These are phyloP conservation scores for Caenorhabditis sp. DNA, from an alignment of 2,888 invertebrate genomes.

Conservation along the genomic window DNA sequence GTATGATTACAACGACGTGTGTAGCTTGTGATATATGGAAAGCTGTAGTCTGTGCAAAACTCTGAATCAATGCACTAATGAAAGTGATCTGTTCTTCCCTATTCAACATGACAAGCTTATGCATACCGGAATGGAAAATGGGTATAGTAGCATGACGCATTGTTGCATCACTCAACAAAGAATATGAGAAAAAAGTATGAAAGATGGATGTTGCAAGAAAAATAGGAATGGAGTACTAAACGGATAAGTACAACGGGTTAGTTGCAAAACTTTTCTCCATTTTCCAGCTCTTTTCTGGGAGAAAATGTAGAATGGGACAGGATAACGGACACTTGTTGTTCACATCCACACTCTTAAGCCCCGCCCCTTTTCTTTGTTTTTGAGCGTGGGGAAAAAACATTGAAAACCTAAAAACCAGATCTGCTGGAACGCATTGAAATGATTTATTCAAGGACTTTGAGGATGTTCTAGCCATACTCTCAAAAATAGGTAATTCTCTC, in stretches of 20 bases:
- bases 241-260: constrained; percentile 35
- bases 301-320: constrained; percentile 15
- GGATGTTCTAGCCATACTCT: no score
- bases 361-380: constrained; percentile 17
- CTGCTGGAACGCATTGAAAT: no score
- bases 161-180: constrained; percentile 20
- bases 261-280: constrained; percentile 15
- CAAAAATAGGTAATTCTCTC: no score
- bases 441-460: no score
- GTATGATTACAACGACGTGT: no score
- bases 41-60: no score
- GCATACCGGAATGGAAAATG: neutral
- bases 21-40: no score
- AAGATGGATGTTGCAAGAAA: constrained; percentile 36
- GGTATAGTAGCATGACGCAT: neutral
- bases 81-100: constrained; percentile 2
- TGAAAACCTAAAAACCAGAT: neutral
- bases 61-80: neutral
- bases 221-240: neutral
- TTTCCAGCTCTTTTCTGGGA: constrained; percentile 4
- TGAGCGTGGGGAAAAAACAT: constrained; percentile 5
- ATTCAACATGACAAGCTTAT: no score
- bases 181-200: constrained; percentile 11
- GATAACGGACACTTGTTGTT: neutral
- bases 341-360: constrained; percentile 7